Base-by-base conservation (phyloP, 2,888 invertebrate genomes). In the Hartigia nigra region DNA sequence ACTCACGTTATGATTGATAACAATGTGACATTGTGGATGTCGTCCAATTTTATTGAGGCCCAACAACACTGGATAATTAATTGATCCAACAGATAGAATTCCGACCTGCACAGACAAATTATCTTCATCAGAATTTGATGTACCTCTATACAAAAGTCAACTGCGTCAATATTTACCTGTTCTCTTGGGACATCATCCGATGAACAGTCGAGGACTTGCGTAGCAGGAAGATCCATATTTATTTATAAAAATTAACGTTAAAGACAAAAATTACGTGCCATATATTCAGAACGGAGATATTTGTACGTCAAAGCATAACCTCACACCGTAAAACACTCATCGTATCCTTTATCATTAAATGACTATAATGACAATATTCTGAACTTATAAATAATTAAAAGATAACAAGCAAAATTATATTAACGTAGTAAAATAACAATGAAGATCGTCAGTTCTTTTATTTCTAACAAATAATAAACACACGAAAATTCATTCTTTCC, bases 21-120 rank as follows among this genome's bases (percentile, higher is more conserved):
- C 1, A 4, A 88, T 79, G 12, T 80, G 12, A 70, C 83, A 85
- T 9, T 69, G 11, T 1, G 82, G 79, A 12, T 83, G 78, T 72
- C 88, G 84, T 14, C 87, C 88, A 70, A 88, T 82, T 69, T 80
- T 84, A 36, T 79, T 87, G 32, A 85, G 79, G 31, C 88, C 88
- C n/a, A 75, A 55, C 0, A 81, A 76, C 5, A 88, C 82, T 12
- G 78, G 75, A 76, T 85, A 81, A 1, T 77, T 76, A 4, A 34
- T 31, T 9, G 77, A 34, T 12, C 80, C 83, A 23, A 87, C 74
- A 4, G 11, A 69, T 12, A 88, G 74, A 12, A 55, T 72, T 31
- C 84, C 86, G 34, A 87, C 70, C 88, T 88, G 72, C 9, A 55
- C 23, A 55, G 55, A 55, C 23, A 55, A 55, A 55, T 55, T 5